Evolutionary conservation across 1,140 invertebrate species (phyloP).

Genomic region (Caenorhabditis tropicalis): DNA sequence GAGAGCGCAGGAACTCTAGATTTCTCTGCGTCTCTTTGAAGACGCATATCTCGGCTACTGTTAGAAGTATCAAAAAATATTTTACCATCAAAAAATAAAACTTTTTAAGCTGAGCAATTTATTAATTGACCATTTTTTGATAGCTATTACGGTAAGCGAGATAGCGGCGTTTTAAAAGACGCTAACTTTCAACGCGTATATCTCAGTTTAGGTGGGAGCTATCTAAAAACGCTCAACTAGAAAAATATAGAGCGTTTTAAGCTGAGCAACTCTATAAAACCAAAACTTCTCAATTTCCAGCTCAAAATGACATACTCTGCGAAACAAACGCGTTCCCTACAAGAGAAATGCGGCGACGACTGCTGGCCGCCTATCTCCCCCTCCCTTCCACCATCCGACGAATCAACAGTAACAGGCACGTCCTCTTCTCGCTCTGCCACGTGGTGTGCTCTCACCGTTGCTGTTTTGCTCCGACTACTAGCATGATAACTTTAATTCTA

Average conservation of each 20-base stretch:
- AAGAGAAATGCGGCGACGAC: conserved; percentile 68
- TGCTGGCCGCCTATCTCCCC: conserved; percentile 50
- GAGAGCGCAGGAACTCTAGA: too few species aligned
- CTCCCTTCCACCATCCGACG: neutral
- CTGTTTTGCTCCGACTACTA: neutral
- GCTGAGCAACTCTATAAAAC: neutral
- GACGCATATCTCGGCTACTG: too few species aligned
- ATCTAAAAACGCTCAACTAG: too few species aligned
- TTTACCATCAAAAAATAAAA: too few species aligned
- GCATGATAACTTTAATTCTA: neutral
- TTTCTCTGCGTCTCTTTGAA: too few species aligned
- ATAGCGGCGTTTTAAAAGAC: too few species aligned
- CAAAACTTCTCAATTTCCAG: conserved; percentile 56
- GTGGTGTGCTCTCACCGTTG: conserved; percentile 7
- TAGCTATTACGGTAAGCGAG: too few species aligned
- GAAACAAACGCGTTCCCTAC: conserved; percentile 63
- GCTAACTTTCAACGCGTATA: neutral
- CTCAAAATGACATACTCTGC: conserved; percentile 66
- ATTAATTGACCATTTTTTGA: too few species aligned
- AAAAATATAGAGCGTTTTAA: too few species aligned
- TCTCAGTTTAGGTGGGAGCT: neutral
- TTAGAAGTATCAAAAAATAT: too few species aligned
- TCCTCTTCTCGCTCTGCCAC: neutral
- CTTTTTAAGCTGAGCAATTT: too few species aligned
- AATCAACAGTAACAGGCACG: conserved; percentile 17